Base-by-base conservation (phyloP, 2,888 invertebrate genomes). In the Thera obeliscata region DNA sequence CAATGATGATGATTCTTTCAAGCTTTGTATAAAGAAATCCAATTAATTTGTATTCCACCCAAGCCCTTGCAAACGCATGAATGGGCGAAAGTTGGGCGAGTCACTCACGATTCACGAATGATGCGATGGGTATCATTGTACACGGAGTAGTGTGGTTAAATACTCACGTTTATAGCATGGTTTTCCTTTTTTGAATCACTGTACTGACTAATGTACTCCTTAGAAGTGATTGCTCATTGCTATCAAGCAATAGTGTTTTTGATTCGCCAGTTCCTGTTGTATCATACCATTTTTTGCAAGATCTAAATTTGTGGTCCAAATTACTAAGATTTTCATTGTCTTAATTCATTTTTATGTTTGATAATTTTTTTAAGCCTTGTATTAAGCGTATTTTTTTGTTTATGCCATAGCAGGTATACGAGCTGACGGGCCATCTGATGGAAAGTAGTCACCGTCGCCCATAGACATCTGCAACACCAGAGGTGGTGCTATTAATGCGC, bases 61-160 rank as follows among this genome's bases (percentile, higher is more conserved):
- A 60, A 64, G 63, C 66, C 66, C 76, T 71, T 60, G 73, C 75
- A 73, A 76, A 78, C 75, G 77, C 74, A 83, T 82, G 81, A 83
- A 85, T 82, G 80, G 81, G 87, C 81, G 88, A 91, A 90, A 90
- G 89, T 88, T 86, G 83, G 87, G 86, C 79, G 84, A 78, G 85
- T 73, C 81, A 68, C 76, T 83, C 88, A 88, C 87, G 87, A 85
- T 74, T 71, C 82, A 76, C 80, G 78, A 22, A 22, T 77, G 7
- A 41, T 7, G 75, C 76, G 78, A 79, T 80, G 74, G 73, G 79
- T 82, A 81, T 81, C 80, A 74, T 22, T 76, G 74, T 66, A 60
- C 77, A 77, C 77, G 77, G 75, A 69, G 74, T 75, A 72, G 63
- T 79, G 80, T 63, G 81, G 81, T 81, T 78, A 67, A 78, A 79